Evolutionary conservation across 2,113 vertebrate genomes (phyloP), one percentile per base, ranked within the genome.

Genomic region (Xiphophorus couchianus): DNA sequence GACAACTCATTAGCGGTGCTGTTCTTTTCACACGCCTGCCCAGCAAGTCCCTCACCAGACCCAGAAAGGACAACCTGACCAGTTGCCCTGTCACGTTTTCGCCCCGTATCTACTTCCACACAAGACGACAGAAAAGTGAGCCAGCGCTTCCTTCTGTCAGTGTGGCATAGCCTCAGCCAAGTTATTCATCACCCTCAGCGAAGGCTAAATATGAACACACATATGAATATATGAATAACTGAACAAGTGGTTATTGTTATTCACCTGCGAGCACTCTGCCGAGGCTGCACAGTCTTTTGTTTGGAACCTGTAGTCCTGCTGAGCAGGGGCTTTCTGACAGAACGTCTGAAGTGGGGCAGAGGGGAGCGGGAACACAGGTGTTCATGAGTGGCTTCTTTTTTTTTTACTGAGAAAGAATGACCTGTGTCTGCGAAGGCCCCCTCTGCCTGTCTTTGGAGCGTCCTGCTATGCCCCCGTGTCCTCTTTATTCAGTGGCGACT

Each of bases 151-250:
- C 82, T 76, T 77, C 77, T 44, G 76, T 90, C 89, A 66, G 85
- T n/a, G 66, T 74, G 73, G 71, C 83, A 68, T 66, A 81, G 82
- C 67, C 86, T 81, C 80, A 65, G 84, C 87, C 88, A 66, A 54
- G 51, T 79, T 90, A 88, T 89, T 93, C 91, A 92, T 94, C 91
- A 90, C 84, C 87, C 88, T 91, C 88, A 81, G 89, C 84, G 86
- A 91, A 93, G 92, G 92, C 89, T 87, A 91, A 93, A 93, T 89
- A 87, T 89, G 88, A 94, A 87, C 88, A 87, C 88, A 91, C 89
- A 91, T 88, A 92, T 91, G 93, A 94, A 94, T 94, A 93, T 87
- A 93, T 94, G 91, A 94, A 94, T 94, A 94, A 73, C 83, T 90
- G 88, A 94, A 88, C 31, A 82, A 88, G 87, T 86, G 81, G 88